Percentiles rank a stretch among this genome's conserved stretches.
Evolutionary conservation across 2,797 vertebrate species (phyloP).

Genomic region (Sebastes oblongus): DNA sequence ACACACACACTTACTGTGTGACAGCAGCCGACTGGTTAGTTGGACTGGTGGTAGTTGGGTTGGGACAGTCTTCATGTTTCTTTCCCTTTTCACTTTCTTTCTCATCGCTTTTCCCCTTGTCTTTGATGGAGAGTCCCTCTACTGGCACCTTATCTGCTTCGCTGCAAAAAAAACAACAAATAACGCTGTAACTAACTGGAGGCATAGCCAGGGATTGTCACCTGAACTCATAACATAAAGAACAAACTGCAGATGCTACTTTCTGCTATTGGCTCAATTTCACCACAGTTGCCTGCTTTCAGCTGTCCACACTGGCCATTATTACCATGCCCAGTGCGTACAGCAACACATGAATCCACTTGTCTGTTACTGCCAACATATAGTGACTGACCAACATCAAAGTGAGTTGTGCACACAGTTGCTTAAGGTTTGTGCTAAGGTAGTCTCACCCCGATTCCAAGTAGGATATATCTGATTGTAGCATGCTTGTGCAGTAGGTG

Average conservation of each 20-base stretch:
- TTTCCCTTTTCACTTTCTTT: slow-evolving; percentile 51
- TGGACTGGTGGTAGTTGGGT: slow-evolving; percentile 49
- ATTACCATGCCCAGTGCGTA: neutral
- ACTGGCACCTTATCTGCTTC: slow-evolving; percentile 62
- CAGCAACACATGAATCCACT: neutral
- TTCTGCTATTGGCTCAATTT: neutral
- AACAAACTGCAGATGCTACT: slow-evolving; percentile 1
- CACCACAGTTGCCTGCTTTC: neutral
- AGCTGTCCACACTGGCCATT: neutral
- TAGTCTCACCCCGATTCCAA: neutral
- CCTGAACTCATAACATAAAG: neutral
- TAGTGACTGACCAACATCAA: neutral
- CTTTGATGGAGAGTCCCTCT: slow-evolving; percentile 59
- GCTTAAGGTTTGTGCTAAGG: neutral
- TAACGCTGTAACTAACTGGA: neutral
- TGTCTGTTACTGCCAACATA: neutral
- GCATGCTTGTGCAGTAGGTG: slow-evolving; percentile 52
- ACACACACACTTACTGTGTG: slow-evolving; percentile 64
- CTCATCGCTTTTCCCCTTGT: slow-evolving; percentile 55
- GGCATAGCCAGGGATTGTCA: neutral
- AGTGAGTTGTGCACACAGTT: neutral
- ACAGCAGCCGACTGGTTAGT: slow-evolving; percentile 49
- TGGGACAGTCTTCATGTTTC: slow-evolving; percentile 50
- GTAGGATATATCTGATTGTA: neutral
- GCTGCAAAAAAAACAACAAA: slow-evolving; percentile 47